Conservation (phyloP, 2,797 vertebrate genomes). For the Rousettus madagascariensis region DNA sequence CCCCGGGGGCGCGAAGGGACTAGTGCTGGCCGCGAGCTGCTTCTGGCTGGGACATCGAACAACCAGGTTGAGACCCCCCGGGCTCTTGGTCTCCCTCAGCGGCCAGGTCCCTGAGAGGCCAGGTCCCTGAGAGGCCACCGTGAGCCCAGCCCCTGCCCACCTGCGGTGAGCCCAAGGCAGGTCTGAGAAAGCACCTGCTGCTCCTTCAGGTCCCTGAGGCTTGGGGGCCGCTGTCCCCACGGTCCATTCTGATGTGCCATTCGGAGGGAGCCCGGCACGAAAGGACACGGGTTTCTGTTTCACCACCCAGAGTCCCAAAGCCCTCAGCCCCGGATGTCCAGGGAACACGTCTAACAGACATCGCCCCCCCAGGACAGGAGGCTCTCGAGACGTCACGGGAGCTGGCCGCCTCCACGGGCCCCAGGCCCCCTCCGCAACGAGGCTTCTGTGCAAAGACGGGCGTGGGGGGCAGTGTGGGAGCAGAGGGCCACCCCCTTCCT, state of each 20-base stretch:
- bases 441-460: not conserved
- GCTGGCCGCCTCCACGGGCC: not conserved
- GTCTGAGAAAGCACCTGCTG: not conserved
- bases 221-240: not conserved
- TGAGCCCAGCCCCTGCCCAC: not conserved
- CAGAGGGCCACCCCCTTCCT: not conserved
- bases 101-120: not conserved
- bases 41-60: not conserved
- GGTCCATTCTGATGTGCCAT: not conserved
- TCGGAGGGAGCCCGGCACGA: not conserved
- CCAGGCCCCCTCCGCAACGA: not conserved
- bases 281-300: not conserved
- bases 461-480: accelerated
- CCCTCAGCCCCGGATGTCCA: not conserved
- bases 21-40: not conserved
- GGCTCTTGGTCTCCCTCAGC: not conserved
- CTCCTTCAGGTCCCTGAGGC: not conserved
- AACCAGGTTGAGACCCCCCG: not conserved
- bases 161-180: not conserved
- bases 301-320: not conserved
- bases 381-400: not conserved
- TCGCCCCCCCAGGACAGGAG: not conserved
- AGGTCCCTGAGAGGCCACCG: not conserved
- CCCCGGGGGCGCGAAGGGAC: not conserved
- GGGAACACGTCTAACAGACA: not conserved